These are phyloP conservation scores for Volucella bombylans DNA, from an alignment of 2,888 invertebrate genomes.

Conservation along the genomic window DNA sequence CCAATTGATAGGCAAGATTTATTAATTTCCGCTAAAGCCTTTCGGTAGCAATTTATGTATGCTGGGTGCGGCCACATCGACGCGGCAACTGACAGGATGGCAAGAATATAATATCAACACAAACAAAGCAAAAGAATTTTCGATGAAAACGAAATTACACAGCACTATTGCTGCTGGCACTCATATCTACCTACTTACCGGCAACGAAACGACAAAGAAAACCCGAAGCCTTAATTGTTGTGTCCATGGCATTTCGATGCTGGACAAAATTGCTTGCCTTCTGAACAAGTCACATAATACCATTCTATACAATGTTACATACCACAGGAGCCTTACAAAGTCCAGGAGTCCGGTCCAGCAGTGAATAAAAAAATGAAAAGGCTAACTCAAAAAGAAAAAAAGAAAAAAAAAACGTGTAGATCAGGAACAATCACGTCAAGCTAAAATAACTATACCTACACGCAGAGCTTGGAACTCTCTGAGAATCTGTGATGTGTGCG, in stretches of 20 bases:
- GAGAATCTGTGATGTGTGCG: background rate
- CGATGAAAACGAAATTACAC: slow-evolving; percentile 70
- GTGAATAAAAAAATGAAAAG: slow-evolving; percentile 12
- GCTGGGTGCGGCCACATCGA: slow-evolving; percentile 13
- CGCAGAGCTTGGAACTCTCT: background rate
- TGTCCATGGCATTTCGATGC: slow-evolving; percentile 64
- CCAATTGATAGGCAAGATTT: slow-evolving; percentile 46
- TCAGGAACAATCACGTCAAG: slow-evolving; percentile 54
- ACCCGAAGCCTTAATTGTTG: slow-evolving; percentile 26
- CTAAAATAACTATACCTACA: slow-evolving; percentile 16
- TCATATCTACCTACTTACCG: too few relatives aligned
- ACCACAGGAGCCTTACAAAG: slow-evolving; percentile 12
- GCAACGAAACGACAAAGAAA: slow-evolving; percentile 2
- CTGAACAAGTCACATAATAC: slow-evolving; percentile 13
- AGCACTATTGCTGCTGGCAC: slow-evolving; percentile 2
- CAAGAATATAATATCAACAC: slow-evolving; percentile 29
- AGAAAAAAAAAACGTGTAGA: slow-evolving; percentile 39
- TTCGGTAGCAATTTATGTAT: slow-evolving; percentile 3
- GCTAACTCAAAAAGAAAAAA: background rate
- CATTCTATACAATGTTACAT: background rate
- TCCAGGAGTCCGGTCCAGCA: background rate
- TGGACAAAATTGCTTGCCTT: slow-evolving; percentile 34
- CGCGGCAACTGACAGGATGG: background rate
- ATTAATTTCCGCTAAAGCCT: slow-evolving; percentile 47
- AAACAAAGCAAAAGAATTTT: slow-evolving; percentile 55